These are phyloP conservation scores for Hirundichthys speculiger DNA, from an alignment of 2,113 vertebrate genomes.

Conservation along the genomic window DNA sequence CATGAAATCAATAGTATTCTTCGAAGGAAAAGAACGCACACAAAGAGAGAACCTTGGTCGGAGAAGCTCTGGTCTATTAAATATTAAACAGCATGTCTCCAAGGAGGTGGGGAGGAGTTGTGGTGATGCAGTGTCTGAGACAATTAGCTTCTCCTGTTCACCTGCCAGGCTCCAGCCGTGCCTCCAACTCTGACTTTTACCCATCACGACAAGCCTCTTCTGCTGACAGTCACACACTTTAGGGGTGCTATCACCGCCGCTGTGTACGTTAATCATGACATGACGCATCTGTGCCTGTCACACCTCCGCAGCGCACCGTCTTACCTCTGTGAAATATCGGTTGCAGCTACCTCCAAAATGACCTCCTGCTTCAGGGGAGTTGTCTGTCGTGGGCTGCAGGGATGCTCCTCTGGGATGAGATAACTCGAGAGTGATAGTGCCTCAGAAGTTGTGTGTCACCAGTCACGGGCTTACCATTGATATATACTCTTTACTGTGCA, in stretches of 20 bases:
- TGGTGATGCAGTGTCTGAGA: constrained; percentile 67
- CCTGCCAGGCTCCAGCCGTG: constrained; percentile 58
- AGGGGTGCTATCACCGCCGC: constrained; percentile 10
- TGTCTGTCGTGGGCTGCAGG: constrained; percentile 6
- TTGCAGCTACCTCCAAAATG: constrained; percentile 23
- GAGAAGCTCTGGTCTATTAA: constrained; percentile 69
- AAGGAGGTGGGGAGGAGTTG: constrained; percentile 48
- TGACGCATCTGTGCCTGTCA: constrained; percentile 51
- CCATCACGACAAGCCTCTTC: constrained; percentile 42
- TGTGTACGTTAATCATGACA: constrained; percentile 50
- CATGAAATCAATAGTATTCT: constrained; percentile 78
- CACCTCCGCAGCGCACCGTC: constrained; percentile 41
- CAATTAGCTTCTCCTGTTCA: constrained; percentile 75
- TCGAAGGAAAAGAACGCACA: constrained; percentile 10
- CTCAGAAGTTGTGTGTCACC: constrained; percentile 12
- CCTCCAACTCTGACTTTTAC: constrained; percentile 45
- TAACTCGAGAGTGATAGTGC: constrained; percentile 2
- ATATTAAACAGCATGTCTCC: constrained; percentile 75
- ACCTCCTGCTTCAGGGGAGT: constrained; percentile 20
- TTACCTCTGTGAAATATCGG: constrained; percentile 31
- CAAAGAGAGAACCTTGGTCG: constrained; percentile 15
- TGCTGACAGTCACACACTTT: constrained; percentile 45
- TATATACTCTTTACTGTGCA: background rate
- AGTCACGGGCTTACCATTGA: background rate
- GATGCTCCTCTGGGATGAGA: constrained; percentile 14